Evolutionary conservation across 2,888 invertebrate species (phyloP).

Genomic region (Peribatodes rhomboidaria): DNA sequence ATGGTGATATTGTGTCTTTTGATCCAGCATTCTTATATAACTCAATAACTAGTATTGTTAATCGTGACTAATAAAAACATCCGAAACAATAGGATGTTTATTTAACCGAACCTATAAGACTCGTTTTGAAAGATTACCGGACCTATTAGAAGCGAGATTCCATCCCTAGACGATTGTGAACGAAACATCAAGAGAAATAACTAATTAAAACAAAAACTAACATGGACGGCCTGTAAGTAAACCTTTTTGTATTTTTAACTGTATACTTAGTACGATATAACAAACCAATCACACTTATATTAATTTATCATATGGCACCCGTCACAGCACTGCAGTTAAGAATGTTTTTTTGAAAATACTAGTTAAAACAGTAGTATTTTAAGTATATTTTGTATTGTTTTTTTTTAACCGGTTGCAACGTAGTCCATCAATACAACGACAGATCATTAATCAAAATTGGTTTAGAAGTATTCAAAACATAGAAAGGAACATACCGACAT

Average conservation of each 20-base stretch:
- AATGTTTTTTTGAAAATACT: background rate
- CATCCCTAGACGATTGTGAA: background rate
- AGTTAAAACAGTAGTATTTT: background rate
- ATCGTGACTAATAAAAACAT: slow-evolving; percentile 18
- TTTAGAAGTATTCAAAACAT: too few relatives aligned
- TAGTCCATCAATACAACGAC: too few relatives aligned
- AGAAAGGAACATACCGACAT: too few relatives aligned
- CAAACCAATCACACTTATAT: background rate
- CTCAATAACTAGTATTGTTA: slow-evolving; percentile 22
- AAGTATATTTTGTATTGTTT: too few relatives aligned
- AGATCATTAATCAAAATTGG: too few relatives aligned
- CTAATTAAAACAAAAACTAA: background rate
- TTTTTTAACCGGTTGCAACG: too few relatives aligned
- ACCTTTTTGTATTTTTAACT: slow-evolving; percentile 1
- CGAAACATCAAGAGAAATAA: background rate
- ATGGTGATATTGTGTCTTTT: background rate
- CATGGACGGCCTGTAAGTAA: slow-evolving; percentile 65
- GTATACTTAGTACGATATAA: background rate
- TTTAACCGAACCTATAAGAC: slow-evolving; percentile 13
- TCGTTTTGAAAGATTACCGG: background rate
- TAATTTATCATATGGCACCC: too few relatives aligned
- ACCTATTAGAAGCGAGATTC: background rate
- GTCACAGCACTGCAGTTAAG: background rate
- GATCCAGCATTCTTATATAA: too few relatives aligned
- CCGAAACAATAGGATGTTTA: slow-evolving; percentile 40